These are phyloP conservation scores for Actinostola sp. DNA, from an alignment of 92 coral and sea anemone genomes.

Conservation along the genomic window DNA sequence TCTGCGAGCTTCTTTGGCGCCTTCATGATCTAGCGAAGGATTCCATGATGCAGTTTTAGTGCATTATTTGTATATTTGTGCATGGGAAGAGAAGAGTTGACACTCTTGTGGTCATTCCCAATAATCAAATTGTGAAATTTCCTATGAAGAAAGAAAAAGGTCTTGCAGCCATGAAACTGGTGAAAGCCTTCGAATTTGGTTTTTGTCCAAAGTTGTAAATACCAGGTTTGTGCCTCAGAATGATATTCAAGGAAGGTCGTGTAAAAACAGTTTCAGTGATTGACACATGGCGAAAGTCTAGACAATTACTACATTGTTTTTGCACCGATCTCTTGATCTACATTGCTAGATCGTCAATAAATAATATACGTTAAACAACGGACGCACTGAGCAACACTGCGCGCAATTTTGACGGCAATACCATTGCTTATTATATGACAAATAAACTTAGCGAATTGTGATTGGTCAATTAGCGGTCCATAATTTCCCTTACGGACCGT, in stretches of 20 bases:
- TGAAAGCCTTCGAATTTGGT: conserved; percentile 8
- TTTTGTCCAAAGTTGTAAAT: conserved; percentile 28
- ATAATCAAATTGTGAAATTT: conserved; percentile 4
- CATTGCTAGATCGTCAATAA: background rate
- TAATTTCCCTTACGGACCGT: too few relatives aligned
- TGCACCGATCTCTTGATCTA: conserved; percentile 2
- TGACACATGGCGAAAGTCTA: background rate
- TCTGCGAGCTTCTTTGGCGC: conserved; percentile 92
- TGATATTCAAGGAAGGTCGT: conserved; percentile 2
- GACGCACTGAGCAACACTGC: background rate
- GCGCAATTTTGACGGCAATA: background rate
- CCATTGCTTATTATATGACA: too few relatives aligned
- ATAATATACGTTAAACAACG: background rate
- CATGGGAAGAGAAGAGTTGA: background rate
- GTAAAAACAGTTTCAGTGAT: background rate
- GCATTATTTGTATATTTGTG: conserved; percentile 11
- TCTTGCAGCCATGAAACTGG: conserved; percentile 11
- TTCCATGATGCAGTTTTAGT: conserved; percentile 15
- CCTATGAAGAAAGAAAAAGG: background rate
- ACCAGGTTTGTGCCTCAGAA: conserved; percentile 30
- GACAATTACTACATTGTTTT: background rate
- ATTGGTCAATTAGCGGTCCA: too few relatives aligned
- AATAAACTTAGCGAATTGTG: too few relatives aligned
- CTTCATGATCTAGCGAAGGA: conserved; percentile 60
- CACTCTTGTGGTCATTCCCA: background rate